Percentiles rank a stretch among this genome's conserved stretches.
These are phyloP conservation scores for Aphidius ervi DNA, from an alignment of 1,140 invertebrate genomes.

Conservation along the genomic window DNA sequence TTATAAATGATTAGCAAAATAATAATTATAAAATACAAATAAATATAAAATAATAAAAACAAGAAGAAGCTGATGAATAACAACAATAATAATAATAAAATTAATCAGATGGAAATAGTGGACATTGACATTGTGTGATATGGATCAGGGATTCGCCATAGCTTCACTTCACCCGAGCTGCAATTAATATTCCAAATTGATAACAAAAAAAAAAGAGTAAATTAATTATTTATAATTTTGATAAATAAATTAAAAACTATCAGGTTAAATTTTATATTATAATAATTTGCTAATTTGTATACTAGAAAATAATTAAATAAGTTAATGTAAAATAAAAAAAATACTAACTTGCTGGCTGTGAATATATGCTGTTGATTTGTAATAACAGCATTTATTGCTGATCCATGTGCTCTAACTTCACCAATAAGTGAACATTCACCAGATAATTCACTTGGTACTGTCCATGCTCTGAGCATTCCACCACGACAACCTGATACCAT, in stretches of 20 bases:
- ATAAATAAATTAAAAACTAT: background rate
- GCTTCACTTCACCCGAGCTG: slow-evolving; percentile 54
- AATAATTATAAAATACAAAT: slow-evolving; percentile 3
- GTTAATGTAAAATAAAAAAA: background rate
- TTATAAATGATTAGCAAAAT: slow-evolving; percentile 23
- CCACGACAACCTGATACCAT: slow-evolving; percentile 75
- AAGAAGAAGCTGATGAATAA: slow-evolving; percentile 9
- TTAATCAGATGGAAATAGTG: slow-evolving; percentile 49
- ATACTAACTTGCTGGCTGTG: slow-evolving; percentile 69
- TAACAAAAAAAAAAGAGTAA: slow-evolving; percentile 26
- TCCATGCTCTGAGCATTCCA: slow-evolving; percentile 63
- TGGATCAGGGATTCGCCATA: slow-evolving; percentile 52
- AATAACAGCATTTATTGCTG: slow-evolving; percentile 72
- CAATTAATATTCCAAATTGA: slow-evolving; percentile 45
- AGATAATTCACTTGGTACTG: slow-evolving; percentile 43
- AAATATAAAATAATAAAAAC: slow-evolving; percentile 12
- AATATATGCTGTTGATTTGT: slow-evolving; percentile 72
- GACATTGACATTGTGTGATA: slow-evolving; percentile 51
- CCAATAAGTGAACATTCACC: slow-evolving; percentile 60
- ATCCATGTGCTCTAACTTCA: slow-evolving; percentile 70
- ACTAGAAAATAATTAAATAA: background rate
- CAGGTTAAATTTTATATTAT: slow-evolving; percentile 17
- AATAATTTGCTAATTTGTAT: background rate
- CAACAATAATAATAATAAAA: slow-evolving; percentile 29
- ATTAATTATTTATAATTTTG: slow-evolving; percentile 8